Conservation (phyloP, 1,140 invertebrate genomes). For the Chelonus insularis region DNA sequence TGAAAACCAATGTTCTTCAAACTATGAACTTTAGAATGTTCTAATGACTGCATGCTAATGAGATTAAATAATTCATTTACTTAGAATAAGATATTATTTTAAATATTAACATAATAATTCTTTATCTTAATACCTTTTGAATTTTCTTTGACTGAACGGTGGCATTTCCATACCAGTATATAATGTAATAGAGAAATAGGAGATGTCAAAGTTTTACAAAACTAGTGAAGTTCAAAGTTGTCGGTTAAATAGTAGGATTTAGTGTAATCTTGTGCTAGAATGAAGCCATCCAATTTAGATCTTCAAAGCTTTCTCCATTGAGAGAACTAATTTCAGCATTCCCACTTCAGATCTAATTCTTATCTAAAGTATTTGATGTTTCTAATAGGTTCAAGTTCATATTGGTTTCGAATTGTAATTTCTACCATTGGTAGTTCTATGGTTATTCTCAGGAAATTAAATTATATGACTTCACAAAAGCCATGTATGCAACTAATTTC, state of each 20-base stretch:
- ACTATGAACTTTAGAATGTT: too few species aligned
- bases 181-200: not conserved
- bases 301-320: not conserved
- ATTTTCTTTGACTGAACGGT: too few species aligned
- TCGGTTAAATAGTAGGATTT: not conserved
- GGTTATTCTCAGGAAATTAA: too few species aligned
- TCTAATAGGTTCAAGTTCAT: not conserved
- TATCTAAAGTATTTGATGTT: constrained; percentile 9
- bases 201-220: not conserved
- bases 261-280: constrained; percentile 1
- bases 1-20: too few species aligned
- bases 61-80: too few species aligned
- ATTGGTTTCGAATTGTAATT: not conserved
- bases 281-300: constrained; percentile 4
- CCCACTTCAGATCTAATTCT: constrained; percentile 14
- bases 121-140: too few species aligned
- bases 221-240: not conserved
- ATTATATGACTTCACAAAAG: not conserved
- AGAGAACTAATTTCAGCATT: constrained; percentile 18
- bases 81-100: too few species aligned
- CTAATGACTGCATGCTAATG: too few species aligned
- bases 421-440: too few species aligned
- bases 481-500: too few species aligned
- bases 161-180: not conserved
- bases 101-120: too few species aligned